A percentile compares a stretch with the other conserved stretches of the same genome.
phyloP scores from a whole-genome alignment of 2,797 vertebrate genomes.

The Emys orbicularis region DNA sequence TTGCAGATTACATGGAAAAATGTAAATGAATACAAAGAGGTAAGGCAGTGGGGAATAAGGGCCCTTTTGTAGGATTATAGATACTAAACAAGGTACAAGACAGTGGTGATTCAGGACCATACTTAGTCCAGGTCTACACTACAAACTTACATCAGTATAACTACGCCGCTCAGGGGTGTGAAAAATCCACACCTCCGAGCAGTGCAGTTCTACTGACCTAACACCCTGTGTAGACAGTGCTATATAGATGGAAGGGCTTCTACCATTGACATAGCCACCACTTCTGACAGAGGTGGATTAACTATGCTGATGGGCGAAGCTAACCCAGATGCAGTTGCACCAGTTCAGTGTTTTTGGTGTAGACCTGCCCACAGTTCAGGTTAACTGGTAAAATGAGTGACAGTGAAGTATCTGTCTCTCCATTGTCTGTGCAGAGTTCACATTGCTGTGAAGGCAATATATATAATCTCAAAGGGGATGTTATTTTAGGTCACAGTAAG shows the following conservation, averaged over 20 bases:
- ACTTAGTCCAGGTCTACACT: neutral
- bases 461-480: neutral
- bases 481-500: neutral
- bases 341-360: neutral
- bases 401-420: neutral
- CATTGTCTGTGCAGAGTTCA: neutral
- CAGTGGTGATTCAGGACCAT: neutral
- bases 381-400: neutral
- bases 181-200: neutral
- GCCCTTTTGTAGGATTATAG: neutral
- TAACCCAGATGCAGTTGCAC: neutral
- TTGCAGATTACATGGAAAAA: neutral
- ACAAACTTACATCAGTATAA: neutral
- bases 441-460: neutral
- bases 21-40: neutral
- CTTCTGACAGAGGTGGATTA: neutral
- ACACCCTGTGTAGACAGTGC: neutral
- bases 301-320: neutral
- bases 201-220: neutral
- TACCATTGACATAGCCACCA: neutral
- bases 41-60: neutral
- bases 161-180: fast-evolving
- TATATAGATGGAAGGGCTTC: neutral
- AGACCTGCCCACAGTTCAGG: neutral
- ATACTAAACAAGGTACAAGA: neutral